These are phyloP conservation scores for Temnothorax unifasciatus DNA, from an alignment of 2,888 invertebrate species.

Conservation along the genomic window DNA sequence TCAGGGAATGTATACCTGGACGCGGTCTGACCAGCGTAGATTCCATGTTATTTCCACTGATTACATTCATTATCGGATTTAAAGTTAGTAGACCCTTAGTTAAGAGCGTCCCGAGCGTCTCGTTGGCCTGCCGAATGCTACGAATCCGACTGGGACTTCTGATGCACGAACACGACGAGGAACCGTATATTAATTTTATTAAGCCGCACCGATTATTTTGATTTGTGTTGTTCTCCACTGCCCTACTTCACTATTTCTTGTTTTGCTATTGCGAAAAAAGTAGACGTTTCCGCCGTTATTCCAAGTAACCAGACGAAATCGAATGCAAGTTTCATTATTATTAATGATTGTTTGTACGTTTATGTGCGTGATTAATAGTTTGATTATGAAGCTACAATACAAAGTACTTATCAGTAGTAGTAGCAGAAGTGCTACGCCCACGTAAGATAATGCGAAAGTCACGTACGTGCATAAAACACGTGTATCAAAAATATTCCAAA, in stretches of 20 bases:
- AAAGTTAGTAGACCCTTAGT: conserved; percentile 77
- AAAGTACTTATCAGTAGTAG: conserved; percentile 26
- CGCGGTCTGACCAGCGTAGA: conserved; percentile 71
- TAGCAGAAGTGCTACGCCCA: conserved; percentile 71
- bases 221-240: conserved; percentile 19
- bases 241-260: conserved; percentile 49
- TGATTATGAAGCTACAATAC: conserved; percentile 4
- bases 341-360: conserved; percentile 25
- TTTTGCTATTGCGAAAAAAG: conserved; percentile 26
- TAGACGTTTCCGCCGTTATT: background rate
- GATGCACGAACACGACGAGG: conserved; percentile 30
- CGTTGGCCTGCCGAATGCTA: conserved; percentile 54
- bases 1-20: conserved; percentile 72
- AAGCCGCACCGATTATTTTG: conserved; percentile 53
- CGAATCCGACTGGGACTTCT: conserved; percentile 38
- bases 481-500: conserved; percentile 61
- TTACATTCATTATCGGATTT: conserved; percentile 84
- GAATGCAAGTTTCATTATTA: conserved; percentile 5
- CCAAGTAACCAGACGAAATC: background rate
- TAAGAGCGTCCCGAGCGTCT: conserved; percentile 63
- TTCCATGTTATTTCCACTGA: conserved; percentile 83
- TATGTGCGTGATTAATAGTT: conserved; percentile 27
- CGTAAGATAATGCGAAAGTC: conserved; percentile 71
- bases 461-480: conserved; percentile 30
- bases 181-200: conserved; percentile 61